Evolutionary conservation across 2,113 vertebrate species (phyloP).

Genomic region (Sciurus niger): DNA sequence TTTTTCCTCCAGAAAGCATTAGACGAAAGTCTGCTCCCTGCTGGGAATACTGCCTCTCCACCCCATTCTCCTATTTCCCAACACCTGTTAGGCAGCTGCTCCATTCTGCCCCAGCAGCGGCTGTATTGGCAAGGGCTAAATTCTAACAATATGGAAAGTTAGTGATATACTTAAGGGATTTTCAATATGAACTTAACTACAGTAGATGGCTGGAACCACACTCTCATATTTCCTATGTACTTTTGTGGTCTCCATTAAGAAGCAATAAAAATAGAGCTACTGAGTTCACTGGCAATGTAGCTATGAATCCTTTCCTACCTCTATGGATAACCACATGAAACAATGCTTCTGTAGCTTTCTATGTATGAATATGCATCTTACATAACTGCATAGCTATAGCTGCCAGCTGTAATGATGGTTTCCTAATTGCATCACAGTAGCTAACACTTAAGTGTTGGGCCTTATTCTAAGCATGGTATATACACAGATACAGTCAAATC

Average conservation of each 20-base stretch:
- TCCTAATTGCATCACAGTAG: not conserved
- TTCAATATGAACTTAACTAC: conserved; percentile 75
- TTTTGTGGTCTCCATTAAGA: conserved; percentile 75
- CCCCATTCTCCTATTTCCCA: conserved; percentile 79
- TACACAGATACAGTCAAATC: not conserved
- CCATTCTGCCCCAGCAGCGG: conserved; percentile 19
- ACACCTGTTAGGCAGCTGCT: conserved; percentile 84
- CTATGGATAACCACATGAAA: conserved; percentile 30
- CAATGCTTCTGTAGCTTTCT: not conserved
- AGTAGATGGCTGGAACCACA: conserved; percentile 58
- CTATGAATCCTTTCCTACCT: conserved; percentile 32
- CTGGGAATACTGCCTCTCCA: conserved; percentile 52
- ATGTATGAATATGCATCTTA: too few species aligned
- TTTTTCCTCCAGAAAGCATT: conserved; percentile 33
- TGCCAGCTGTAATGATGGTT: not conserved
- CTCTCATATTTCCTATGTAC: conserved; percentile 74
- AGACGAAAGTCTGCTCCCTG: conserved; percentile 39
- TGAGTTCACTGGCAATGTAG: not conserved
- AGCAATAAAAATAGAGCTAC: conserved; percentile 77
- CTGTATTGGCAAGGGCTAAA: conserved; percentile 57
- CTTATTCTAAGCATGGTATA: not conserved
- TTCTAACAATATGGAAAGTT: conserved; percentile 79
- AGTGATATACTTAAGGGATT: conserved; percentile 80
- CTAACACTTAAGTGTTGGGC: not conserved
- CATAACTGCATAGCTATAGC: not conserved